These are phyloP conservation scores for Dendrophyllia cribrosa DNA, from an alignment of 64 coral and sea anemone species.

Conservation along the genomic window DNA sequence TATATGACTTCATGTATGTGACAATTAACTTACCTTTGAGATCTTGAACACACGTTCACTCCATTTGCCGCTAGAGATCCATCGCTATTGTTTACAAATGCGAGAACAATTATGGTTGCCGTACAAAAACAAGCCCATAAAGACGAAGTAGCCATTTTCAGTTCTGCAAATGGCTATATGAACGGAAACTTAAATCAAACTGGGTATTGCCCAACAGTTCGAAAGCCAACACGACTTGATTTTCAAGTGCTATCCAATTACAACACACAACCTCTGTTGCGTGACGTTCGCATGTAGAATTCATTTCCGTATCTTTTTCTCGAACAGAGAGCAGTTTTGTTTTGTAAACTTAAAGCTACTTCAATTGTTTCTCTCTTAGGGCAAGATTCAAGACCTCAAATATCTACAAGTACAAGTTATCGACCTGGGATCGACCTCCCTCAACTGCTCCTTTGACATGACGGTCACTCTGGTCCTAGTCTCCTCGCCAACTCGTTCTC, in stretches of 20 bases:
- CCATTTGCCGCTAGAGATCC: slow-evolving; percentile 35
- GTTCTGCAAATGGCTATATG: neutral
- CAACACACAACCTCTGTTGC: neutral
- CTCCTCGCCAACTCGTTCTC: too few species aligned
- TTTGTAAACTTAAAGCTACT: too few species aligned
- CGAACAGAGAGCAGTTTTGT: too few species aligned
- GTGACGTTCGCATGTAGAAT: too few species aligned
- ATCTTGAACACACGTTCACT: slow-evolving; percentile 54
- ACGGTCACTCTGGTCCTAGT: too few species aligned
- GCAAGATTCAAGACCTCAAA: too few species aligned
- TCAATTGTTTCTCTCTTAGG: too few species aligned
- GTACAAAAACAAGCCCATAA: neutral
- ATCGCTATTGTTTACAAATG: neutral
- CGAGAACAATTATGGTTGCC: neutral
- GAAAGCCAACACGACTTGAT: neutral
- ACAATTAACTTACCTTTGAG: slow-evolving; percentile 49
- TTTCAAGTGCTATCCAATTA: neutral
- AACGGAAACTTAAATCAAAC: neutral
- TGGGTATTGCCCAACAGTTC: neutral
- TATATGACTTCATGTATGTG: neutral
- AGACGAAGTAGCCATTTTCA: slow-evolving; percentile 13
- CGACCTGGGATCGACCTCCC: too few species aligned
- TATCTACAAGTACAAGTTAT: too few species aligned
- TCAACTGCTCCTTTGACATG: too few species aligned
- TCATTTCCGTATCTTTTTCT: too few species aligned